Conservation (phyloP, 2,797 vertebrate genomes). For the Hephaestus fuliginosus region DNA sequence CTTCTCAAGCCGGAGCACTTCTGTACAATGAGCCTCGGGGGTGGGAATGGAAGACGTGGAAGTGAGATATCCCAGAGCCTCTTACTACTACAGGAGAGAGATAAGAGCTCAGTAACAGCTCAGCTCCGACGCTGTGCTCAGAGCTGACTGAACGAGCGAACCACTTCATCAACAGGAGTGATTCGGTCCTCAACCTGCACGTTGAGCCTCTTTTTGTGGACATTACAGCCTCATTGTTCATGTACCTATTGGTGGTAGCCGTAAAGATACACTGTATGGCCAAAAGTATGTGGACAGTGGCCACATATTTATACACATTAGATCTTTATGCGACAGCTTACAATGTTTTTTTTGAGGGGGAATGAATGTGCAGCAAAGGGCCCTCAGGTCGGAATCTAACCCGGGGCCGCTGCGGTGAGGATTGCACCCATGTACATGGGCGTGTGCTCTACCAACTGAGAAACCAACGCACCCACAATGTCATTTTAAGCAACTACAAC, state of each 20-base stretch:
- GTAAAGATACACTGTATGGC: too few species aligned
- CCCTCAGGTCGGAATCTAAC: too few species aligned
- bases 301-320: not conserved
- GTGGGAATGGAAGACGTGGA: constrained; percentile 22
- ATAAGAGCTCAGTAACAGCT: constrained; percentile 18
- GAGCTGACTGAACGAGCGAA: not conserved
- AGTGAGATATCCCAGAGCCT: constrained; percentile 17
- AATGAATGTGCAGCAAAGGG: too few species aligned
- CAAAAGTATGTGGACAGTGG: not conserved
- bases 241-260: not conserved
- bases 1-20: constrained; percentile 36
- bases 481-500: not conserved
- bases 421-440: too few species aligned
- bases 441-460: too few species aligned
- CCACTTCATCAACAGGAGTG: constrained; percentile 12
- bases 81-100: constrained; percentile 6
- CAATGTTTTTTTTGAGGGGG: too few species aligned
- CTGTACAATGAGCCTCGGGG: constrained; percentile 32
- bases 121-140: not conserved
- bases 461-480: too few species aligned
- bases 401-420: too few species aligned
- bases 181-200: not conserved
- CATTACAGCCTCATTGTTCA: not conserved
- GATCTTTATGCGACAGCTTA: not conserved
- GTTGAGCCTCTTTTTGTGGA: not conserved